phyloP scores from a whole-genome alignment of 2,113 vertebrate genomes.

The Solea solea region DNA sequence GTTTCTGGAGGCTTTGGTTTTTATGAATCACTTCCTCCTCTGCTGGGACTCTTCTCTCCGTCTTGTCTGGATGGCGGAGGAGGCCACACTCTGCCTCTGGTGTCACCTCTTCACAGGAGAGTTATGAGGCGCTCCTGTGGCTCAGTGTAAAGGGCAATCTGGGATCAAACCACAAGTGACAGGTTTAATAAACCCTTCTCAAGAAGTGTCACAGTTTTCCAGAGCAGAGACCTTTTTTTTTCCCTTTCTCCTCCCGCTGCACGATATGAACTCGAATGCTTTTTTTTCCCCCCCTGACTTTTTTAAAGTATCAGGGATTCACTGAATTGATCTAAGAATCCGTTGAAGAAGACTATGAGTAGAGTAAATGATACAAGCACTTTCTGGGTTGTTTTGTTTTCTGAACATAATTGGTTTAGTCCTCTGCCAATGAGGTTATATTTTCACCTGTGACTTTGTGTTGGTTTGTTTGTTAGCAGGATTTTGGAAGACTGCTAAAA shows the following conservation, averaged over 20 bases:
- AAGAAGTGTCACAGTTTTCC: not conserved
- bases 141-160: conserved; percentile 16
- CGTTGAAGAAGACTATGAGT: not conserved
- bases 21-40: not conserved
- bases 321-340: not conserved
- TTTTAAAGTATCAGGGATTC: not conserved
- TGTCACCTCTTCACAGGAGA: conserved; percentile 20
- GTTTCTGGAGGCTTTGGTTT: not conserved
- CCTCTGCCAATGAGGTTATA: too few relatives aligned
- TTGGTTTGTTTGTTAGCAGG: too few relatives aligned
- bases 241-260: not conserved
- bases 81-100: not conserved
- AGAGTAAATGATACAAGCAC: not conserved
- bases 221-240: conserved; percentile 1
- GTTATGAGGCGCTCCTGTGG: conserved; percentile 13
- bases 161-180: conserved; percentile 57
- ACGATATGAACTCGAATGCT: not conserved
- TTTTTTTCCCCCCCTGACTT: not conserved
- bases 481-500: too few relatives aligned
- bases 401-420: not conserved
- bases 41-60: not conserved
- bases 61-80: not conserved
- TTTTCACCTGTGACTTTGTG: too few relatives aligned
- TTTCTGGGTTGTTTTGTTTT: not conserved
- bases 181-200: conserved; percentile 38